Percentiles rank a stretch among this genome's conserved stretches.
Evolutionary conservation across 2,797 vertebrate species (phyloP).

Genomic region (Hypotaenidia philippensis): DNA sequence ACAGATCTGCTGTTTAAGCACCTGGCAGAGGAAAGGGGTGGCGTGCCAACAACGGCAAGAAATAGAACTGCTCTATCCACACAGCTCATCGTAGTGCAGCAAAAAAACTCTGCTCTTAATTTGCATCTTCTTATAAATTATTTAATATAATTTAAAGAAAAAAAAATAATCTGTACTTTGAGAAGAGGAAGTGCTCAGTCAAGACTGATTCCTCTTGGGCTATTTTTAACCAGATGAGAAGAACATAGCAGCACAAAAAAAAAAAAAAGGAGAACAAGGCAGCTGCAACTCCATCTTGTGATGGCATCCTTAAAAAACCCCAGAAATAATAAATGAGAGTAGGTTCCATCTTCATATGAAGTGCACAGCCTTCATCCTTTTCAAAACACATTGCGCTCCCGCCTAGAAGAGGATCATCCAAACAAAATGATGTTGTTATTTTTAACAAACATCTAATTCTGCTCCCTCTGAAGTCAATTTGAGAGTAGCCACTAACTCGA

Average conservation of each 20-base stretch:
- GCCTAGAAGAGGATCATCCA: neutral
- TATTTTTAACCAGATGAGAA: conserved; percentile 72
- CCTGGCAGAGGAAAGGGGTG: neutral
- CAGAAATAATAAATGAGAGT: neutral
- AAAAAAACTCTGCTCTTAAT: neutral
- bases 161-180: neutral
- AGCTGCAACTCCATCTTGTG: conserved; percentile 49
- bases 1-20: neutral
- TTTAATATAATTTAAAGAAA: neutral
- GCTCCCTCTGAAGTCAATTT: conserved; percentile 51
- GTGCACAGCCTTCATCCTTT: neutral
- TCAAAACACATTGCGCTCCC: neutral
- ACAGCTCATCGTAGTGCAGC: neutral
- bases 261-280: conserved; percentile 60
- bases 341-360: neutral
- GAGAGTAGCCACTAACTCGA: conserved; percentile 21
- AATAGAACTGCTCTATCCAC: neutral
- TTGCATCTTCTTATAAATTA: neutral
- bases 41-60: neutral
- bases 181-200: conserved; percentile 69
- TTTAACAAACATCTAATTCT: conserved; percentile 34
- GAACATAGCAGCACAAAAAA: conserved; percentile 45
- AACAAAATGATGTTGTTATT: conserved; percentile 42
- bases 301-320: neutral
- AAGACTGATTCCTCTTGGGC: conserved; percentile 62